These are phyloP conservation scores for Vidua chalybeata DNA, from an alignment of 2,113 vertebrate genomes.

Conservation along the genomic window DNA sequence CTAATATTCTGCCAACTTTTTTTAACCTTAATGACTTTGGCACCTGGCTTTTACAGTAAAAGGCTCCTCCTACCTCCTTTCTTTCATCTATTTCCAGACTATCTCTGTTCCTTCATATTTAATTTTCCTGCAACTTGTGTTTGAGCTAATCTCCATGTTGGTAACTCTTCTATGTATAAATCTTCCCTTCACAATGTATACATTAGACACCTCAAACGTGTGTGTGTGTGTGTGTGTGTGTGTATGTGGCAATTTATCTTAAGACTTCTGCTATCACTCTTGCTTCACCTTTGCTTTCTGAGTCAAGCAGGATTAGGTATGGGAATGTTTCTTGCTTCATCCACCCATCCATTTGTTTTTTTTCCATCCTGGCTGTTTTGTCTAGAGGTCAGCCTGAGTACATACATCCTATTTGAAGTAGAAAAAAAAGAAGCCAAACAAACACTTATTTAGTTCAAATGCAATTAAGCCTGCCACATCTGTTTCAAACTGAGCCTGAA, in stretches of 20 bases:
- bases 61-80: not conserved
- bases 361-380: not conserved
- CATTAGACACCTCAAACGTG: not conserved
- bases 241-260: not conserved
- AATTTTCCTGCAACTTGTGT: not conserved
- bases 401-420: not conserved
- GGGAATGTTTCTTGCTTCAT: not conserved
- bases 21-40: not conserved
- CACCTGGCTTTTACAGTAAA: not conserved
- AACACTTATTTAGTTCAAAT: not conserved
- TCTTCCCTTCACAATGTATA: not conserved
- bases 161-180: not conserved
- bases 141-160: not conserved
- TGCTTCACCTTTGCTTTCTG: not conserved
- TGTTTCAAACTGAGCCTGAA: not conserved
- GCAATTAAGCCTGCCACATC: not conserved
- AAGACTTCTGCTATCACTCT: not conserved
- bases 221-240: not conserved
- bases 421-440: not conserved
- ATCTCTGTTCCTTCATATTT: not conserved
- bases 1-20: not conserved
- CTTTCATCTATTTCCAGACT: not conserved
- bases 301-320: not conserved
- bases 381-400: not conserved
- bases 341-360: not conserved